Evolutionary conservation across 2,113 vertebrate genomes (phyloP).

Genomic region (Menura novaehollandiae): DNA sequence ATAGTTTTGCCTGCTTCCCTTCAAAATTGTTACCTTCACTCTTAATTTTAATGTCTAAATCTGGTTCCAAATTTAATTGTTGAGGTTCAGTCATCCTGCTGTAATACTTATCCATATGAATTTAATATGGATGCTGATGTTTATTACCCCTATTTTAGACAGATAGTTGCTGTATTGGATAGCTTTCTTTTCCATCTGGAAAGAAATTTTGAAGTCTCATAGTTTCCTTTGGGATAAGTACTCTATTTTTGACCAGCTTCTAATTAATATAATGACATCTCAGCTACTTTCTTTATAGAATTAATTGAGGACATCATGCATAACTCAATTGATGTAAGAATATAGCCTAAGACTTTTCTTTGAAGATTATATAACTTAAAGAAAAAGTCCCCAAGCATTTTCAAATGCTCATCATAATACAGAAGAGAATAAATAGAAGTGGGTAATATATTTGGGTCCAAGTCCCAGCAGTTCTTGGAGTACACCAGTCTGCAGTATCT

Average conservation of each 20-base stretch:
- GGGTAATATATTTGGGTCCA: background rate
- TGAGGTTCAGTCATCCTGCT: background rate
- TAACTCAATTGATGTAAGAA: background rate
- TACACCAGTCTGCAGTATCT: background rate
- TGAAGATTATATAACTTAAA: background rate
- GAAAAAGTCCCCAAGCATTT: background rate
- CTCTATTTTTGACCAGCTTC: background rate
- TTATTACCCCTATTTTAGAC: background rate
- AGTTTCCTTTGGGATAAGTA: background rate
- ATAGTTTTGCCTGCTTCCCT: background rate
- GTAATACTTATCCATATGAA: background rate
- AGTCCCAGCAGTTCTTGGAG: background rate
- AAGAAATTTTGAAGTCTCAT: background rate
- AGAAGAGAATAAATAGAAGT: background rate
- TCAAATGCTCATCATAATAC: background rate
- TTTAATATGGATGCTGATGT: background rate
- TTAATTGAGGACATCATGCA: background rate
- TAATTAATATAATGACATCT: constrained; percentile 2
- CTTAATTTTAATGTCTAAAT: background rate
- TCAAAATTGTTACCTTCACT: background rate
- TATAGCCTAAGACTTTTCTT: background rate
- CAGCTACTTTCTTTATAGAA: background rate
- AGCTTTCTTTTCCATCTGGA: background rate
- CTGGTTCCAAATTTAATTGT: background rate
- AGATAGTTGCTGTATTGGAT: background rate